Percentiles rank a stretch among this genome's conserved stretches.
Conservation (phyloP, 2,797 vertebrate species). For the Otolemur crassicaudatus region DNA sequence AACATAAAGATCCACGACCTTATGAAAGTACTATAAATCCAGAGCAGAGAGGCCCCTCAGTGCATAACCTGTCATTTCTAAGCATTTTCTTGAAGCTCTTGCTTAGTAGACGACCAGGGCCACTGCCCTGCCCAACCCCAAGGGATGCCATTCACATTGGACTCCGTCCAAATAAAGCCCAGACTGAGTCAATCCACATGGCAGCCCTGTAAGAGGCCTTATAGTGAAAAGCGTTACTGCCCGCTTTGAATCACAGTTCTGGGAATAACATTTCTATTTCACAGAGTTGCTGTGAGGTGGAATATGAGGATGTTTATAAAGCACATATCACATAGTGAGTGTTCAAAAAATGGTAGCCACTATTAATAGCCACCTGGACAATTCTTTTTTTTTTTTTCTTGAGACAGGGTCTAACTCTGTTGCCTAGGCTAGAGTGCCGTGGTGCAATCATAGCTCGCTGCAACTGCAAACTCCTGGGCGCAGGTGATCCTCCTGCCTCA, state of each 20-base stretch:
- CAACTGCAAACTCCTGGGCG: too few species aligned
- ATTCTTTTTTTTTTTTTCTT: neutral
- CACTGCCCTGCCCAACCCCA: neutral
- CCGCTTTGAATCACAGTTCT: neutral
- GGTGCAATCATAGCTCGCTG: too few species aligned
- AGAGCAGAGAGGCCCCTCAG: neutral
- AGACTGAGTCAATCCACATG: neutral
- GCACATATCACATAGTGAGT: neutral
- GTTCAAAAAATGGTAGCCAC: rapidly evolving
- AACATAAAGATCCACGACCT: constrained; percentile 50
- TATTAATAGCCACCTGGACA: neutral
- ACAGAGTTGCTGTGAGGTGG: neutral
- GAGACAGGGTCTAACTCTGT: too few species aligned
- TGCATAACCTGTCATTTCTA: neutral
- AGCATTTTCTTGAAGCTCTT: neutral
- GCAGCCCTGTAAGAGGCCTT: neutral
- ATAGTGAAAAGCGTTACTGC: neutral
- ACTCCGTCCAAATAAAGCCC: neutral
- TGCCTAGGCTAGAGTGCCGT: too few species aligned
- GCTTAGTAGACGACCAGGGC: neutral
- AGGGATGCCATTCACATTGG: rapidly evolving
- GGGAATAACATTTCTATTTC: neutral
- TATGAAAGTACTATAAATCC: constrained; percentile 58
- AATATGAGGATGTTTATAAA: neutral
- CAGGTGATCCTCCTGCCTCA: too few species aligned